Base-by-base conservation (phyloP, 2,888 invertebrate species). In the Euspilapteryx auroguttella region DNA sequence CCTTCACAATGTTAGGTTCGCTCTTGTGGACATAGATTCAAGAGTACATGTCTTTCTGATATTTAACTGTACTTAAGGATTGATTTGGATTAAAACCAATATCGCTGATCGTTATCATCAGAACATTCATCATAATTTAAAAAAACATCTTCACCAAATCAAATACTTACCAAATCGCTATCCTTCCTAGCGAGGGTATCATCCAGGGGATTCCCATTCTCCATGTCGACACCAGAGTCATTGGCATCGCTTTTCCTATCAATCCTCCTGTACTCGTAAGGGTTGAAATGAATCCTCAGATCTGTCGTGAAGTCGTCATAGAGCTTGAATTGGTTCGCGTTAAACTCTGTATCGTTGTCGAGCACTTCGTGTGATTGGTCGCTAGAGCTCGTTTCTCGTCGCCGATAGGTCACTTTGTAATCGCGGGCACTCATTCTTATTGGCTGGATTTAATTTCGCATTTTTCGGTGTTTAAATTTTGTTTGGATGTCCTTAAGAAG, bases 221-320 rank as follows among this genome's bases (percentile, higher is more conserved):
- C 73, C 49, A 73, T 54, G 47, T 75, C 75, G 34, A 75, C 65
- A 29, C 75, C 75, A 13, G 75, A 75, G 38, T 75, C 75, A 37
- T 75, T 57, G 12, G 68, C 61, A 37, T 73, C 73, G 17, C 49
- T 46, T 14, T 41, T 44, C 32, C 45, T 42, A 29, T 45, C 34
- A 25, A 38, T 42, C 29, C 35, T 37, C 26, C 42, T 42, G 29
- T 58, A 53, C 31, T 58, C 55, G 43, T 55, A 62, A 0, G 62
- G 53, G 37, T 59, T 62, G 49, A 59, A 71, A 42, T 53, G 58
- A 37, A 71, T 61, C 28, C 69, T 54, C 11, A 71, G 50, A 35
- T 71, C 73, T 20, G 65, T 61, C 1, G 71, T 62, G 53, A 75
- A 75, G 46, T 75, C 75, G 38, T 75, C 75, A 52, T 56, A 75